phyloP scores from a whole-genome alignment of 1,140 invertebrate species.

The Sitophilus oryzae region DNA sequence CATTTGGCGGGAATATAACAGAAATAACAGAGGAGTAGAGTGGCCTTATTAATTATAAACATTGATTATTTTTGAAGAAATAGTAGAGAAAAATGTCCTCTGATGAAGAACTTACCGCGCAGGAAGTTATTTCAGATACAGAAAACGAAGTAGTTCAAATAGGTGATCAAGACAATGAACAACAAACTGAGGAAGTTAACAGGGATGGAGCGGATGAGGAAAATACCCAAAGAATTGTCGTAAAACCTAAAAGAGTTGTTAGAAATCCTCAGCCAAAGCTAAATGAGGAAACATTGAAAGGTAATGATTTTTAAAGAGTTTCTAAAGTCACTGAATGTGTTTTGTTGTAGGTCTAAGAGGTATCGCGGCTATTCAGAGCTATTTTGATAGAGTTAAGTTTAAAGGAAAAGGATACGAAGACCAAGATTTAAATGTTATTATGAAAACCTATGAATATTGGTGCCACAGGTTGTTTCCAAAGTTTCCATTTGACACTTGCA shows the following conservation, averaged over 20 bases:
- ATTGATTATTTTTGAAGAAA: slow-evolving; percentile 1
- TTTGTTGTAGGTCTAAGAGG: slow-evolving; percentile 58
- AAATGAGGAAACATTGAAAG: slow-evolving; percentile 63
- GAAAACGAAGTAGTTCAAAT: slow-evolving; percentile 34
- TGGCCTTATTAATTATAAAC: background rate
- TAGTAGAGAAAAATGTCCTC: slow-evolving; percentile 20
- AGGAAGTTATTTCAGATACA: slow-evolving; percentile 2
- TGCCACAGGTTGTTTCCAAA: slow-evolving; percentile 84
- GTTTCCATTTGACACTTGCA: slow-evolving; percentile 77
- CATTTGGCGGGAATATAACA: slow-evolving; percentile 14
- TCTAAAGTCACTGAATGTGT: background rate
- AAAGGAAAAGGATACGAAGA: slow-evolving; percentile 78
- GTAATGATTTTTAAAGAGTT: background rate
- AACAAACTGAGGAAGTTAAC: slow-evolving; percentile 30
- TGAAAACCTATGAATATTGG: slow-evolving; percentile 88
- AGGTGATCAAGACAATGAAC: slow-evolving; percentile 14
- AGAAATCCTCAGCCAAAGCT: slow-evolving; percentile 66
- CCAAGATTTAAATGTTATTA: slow-evolving; percentile 71
- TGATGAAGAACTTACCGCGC: slow-evolving; percentile 15
- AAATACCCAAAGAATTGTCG: slow-evolving; percentile 26
- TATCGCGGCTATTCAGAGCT: slow-evolving; percentile 66
- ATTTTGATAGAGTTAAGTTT: slow-evolving; percentile 79
- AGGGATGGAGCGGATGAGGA: slow-evolving; percentile 23
- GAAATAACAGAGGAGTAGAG: background rate
- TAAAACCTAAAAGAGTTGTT: slow-evolving; percentile 51